Percentiles rank a stretch among this genome's conserved stretches.
Evolutionary conservation across 2,888 invertebrate species (phyloP).

Genomic region (Mechanitis messenoides): DNA sequence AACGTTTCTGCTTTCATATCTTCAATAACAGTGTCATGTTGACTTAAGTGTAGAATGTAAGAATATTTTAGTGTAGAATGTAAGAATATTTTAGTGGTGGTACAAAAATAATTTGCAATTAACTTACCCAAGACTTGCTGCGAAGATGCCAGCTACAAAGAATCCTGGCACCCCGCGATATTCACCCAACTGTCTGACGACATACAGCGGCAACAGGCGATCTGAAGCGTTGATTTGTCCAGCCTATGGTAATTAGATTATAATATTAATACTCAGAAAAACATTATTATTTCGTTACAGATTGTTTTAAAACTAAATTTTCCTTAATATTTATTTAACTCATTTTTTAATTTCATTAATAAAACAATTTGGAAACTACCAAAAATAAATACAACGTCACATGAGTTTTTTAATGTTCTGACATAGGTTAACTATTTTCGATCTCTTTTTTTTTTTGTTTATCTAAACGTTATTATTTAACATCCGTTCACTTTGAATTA

Average conservation of each 20-base stretch:
- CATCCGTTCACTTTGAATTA: too few species aligned
- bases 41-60: too few species aligned
- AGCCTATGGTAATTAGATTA: constrained; percentile 47
- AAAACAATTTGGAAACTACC: too few species aligned
- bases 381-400: too few species aligned
- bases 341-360: too few species aligned
- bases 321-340: neutral
- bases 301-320: neutral
- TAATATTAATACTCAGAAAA: neutral
- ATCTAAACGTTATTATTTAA: too few species aligned
- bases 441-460: too few species aligned
- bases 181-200: constrained; percentile 87
- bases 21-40: neutral
- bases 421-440: too few species aligned
- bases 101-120: neutral
- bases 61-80: too few species aligned
- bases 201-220: constrained; percentile 92
- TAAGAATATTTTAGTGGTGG: neutral
- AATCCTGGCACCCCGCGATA: constrained; percentile 90
- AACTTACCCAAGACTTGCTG: constrained; percentile 92
- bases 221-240: constrained; percentile 83
- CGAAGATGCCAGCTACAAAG: constrained; percentile 96
- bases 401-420: too few species aligned
- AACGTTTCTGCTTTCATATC: constrained; percentile 29
- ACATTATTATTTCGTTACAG: neutral